Conservation (phyloP, 2,888 invertebrate genomes). For the Neuroscelio doddi region DNA sequence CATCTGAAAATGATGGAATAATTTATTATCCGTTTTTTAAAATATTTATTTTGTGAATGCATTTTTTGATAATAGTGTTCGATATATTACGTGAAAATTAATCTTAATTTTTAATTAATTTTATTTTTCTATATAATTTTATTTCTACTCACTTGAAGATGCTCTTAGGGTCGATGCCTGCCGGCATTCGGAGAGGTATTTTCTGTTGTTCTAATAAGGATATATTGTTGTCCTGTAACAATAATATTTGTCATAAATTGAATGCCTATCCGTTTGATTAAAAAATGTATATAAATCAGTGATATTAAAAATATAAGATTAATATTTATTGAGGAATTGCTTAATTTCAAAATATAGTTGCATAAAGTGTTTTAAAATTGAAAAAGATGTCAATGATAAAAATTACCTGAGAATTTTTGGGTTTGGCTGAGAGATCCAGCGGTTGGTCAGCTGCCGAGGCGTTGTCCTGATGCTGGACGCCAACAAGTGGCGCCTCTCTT, state of each 20-base stretch:
- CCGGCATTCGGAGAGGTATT: conserved; percentile 71
- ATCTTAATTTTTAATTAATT: neutral
- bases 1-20: too few relatives aligned
- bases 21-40: too few relatives aligned
- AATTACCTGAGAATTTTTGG: conserved; percentile 73
- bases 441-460: conserved; percentile 80
- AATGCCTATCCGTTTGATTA: too few relatives aligned
- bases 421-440: conserved; percentile 88
- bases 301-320: too few relatives aligned
- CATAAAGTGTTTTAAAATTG: too few relatives aligned
- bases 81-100: too few relatives aligned
- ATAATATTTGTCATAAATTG: too few relatives aligned
- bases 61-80: too few relatives aligned
- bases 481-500: conserved; percentile 72
- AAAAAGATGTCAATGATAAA: too few relatives aligned
- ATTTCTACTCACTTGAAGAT: conserved; percentile 80
- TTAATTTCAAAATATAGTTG: too few relatives aligned
- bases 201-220: conserved; percentile 71
- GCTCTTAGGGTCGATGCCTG: conserved; percentile 75
- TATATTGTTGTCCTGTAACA: conserved; percentile 69
- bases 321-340: too few relatives aligned
- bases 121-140: neutral
- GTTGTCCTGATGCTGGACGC: conserved; percentile 69
- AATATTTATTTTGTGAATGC: neutral
- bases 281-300: too few relatives aligned